Base-by-base conservation (phyloP, 2,888 invertebrate species). In the Cantharis rustica region DNA sequence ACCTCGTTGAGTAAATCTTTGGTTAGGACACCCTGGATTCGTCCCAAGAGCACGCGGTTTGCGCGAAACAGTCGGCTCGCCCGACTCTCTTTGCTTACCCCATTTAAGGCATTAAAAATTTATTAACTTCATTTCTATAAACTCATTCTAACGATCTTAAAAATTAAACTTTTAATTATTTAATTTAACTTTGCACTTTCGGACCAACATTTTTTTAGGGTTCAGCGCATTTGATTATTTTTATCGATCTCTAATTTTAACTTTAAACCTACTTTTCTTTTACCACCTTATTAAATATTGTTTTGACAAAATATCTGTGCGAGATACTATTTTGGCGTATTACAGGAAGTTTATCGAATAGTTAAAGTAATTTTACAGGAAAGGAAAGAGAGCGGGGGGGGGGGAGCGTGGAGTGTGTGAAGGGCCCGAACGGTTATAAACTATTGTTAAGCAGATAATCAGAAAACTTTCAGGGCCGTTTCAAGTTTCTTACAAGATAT, bases 1-100 rank as follows among this genome's bases (percentile, higher is more conserved):
- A 75, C 75, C 80, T 78, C 79, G 81, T 80, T 80, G 81, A 78
- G 81, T 81, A 81, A 81, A 83, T 81, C 79, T 77, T 77, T 75
- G 76, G 78, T 76, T 75, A 79, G 77, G 78, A 77, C 76, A 75
- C 75, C 64, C 73, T 74, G 74, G 74, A 75, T 78, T 73, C 75
- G 78, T 78, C 75, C 73, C 78, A 68, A 71, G 75, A 75, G 78
- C 75, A 73, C 75, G 78, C 78, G 75, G 78, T 78, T 73, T 71
- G 74, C 68, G 75, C 71, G 73, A 78, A 78, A 75, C 78, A 73
- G 17, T 73, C 73, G 63, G 61, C 75, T 69, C 72, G 61, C 69
- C 75, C 75, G 72, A 75, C 72, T 66, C 72, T 66, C 71, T 68
- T 74, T 62, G 72, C 47, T 61, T 27, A 63, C 62, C 63, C 77